These are phyloP conservation scores for Parasteatoda tepidariorum DNA, from an alignment of 1,140 invertebrate genomes.

Conservation along the genomic window DNA sequence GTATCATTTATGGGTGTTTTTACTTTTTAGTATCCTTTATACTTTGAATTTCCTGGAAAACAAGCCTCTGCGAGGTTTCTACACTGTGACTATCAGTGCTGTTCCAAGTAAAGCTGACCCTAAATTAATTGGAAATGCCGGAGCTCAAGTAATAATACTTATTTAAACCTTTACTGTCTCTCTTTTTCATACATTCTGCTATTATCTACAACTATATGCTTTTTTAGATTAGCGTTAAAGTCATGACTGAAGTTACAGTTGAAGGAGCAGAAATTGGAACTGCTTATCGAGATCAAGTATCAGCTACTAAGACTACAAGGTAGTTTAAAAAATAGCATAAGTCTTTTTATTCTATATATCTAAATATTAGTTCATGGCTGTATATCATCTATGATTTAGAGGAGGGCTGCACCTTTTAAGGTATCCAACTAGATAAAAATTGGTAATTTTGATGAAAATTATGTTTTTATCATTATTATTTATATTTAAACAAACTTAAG, in stretches of 20 bases:
- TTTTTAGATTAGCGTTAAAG: conserved; percentile 69
- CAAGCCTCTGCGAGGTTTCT: conserved; percentile 84
- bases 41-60: conserved; percentile 83
- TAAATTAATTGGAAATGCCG: conserved; percentile 72
- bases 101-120: conserved; percentile 73
- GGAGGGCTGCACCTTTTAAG: no score
- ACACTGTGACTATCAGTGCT: conserved; percentile 82
- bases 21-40: conserved; percentile 76
- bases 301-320: conserved; percentile 80
- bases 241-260: conserved; percentile 75
- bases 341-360: no score
- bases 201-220: no score
- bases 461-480: no score
- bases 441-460: no score
- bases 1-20: no score
- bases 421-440: no score
- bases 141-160: conserved; percentile 72
- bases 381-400: no score
- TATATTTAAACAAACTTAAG: no score
- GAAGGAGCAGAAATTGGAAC: conserved; percentile 88
- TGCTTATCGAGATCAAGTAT: conserved; percentile 87
- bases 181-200: no score
- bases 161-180: background rate
- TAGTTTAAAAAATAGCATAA: no score
- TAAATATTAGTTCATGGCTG: no score